A percentile compares a stretch with the other conserved stretches of the same genome.
Conservation (phyloP, 1,140 invertebrate genomes). For the Neodiprion fabricii region DNA sequence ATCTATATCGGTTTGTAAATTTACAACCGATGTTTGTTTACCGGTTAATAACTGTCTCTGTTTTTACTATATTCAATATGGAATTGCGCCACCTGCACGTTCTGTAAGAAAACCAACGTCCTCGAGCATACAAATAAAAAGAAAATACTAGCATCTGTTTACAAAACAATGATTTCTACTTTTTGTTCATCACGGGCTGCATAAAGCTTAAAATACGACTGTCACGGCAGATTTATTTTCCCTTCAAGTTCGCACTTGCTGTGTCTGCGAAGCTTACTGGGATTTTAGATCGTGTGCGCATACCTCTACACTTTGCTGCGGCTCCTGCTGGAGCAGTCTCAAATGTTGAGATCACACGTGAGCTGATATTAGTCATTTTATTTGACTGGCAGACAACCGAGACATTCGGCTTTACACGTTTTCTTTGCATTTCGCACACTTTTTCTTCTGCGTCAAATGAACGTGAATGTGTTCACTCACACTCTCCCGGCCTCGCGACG, state of each 20-base stretch:
- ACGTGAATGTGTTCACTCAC: too few relatives aligned
- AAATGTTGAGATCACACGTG: neutral
- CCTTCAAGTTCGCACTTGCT: neutral
- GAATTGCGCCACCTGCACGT: too few relatives aligned
- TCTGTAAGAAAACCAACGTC: too few relatives aligned
- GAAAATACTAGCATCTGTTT: neutral
- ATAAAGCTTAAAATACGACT: neutral
- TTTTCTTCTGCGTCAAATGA: too few relatives aligned
- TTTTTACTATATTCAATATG: too few relatives aligned
- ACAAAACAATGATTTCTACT: slow-evolving; percentile 1
- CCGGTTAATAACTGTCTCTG: too few relatives aligned
- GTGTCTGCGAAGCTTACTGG: neutral
- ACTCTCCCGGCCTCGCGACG: too few relatives aligned
- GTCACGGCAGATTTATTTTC: slow-evolving; percentile 1
- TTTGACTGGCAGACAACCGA: neutral
- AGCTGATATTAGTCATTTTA: slow-evolving; percentile 5
- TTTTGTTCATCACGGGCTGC: neutral
- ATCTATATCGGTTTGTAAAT: too few relatives aligned
- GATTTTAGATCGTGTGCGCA: neutral
- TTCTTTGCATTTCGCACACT: too few relatives aligned
- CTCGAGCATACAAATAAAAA: too few relatives aligned
- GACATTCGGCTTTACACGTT: too few relatives aligned
- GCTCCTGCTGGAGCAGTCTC: neutral
- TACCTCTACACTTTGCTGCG: neutral
- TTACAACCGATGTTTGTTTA: too few relatives aligned